A percentile compares a stretch with the other conserved stretches of the same genome.
phyloP scores from a whole-genome alignment of 2,113 vertebrate species.

The Oreochromis spilurus region DNA sequence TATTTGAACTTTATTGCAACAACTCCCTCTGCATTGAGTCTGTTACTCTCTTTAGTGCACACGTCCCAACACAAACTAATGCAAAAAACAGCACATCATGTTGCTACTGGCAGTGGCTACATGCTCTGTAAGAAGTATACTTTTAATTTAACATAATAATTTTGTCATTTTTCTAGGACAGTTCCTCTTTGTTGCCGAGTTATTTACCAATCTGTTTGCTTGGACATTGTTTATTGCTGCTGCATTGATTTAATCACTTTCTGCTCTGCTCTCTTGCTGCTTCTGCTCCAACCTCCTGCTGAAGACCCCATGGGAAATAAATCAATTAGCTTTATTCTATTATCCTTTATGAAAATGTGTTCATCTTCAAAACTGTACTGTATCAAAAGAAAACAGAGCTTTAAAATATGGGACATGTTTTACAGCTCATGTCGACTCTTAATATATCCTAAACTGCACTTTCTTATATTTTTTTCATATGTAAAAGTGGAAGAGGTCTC shows the following conservation, averaged over 20 bases:
- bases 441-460: background rate
- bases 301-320: background rate
- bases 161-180: background rate
- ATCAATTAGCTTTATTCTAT: background rate
- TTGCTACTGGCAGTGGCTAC: constrained; percentile 6
- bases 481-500: background rate
- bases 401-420: background rate
- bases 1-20: constrained; percentile 50
- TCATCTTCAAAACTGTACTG: background rate
- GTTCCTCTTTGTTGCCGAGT: background rate
- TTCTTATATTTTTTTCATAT: background rate
- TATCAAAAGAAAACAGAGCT: background rate
- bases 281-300: background rate
- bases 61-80: constrained; percentile 16
- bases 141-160: background rate
- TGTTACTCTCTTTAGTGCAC: background rate
- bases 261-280: background rate
- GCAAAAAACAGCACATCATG: background rate
- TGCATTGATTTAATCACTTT: constrained; percentile 4
- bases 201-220: background rate
- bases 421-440: background rate
- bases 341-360: constrained; percentile 5
- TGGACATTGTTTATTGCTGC: background rate
- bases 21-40: background rate
- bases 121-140: background rate